Evolutionary conservation across 2,797 vertebrate species (phyloP), one percentile per base, ranked within the genome.

Genomic region (Nannoperca obscura): DNA sequence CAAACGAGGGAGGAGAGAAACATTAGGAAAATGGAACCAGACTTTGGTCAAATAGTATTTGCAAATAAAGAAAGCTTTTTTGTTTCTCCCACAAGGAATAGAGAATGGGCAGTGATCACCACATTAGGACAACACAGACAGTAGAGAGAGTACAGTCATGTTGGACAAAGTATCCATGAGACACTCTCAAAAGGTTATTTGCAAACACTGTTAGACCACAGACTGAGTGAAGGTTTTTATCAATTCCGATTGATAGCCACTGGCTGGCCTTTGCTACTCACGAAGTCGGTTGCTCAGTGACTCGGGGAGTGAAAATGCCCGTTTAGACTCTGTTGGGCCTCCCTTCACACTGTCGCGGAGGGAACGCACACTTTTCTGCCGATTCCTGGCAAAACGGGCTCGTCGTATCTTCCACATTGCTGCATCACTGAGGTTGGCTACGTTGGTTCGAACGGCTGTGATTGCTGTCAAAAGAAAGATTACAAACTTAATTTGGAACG

Each of bases 321-420:
- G 96, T 92, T 99, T 99, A 64, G 97, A 97, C 77, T 98, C 96
- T 0, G 91, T 62, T 0, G 95, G 95, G 20, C 96, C 87, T 78
- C 93, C 98, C 85, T 96, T 99, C 76, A 99, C 97, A 7, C 98
- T 99, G 95, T 99, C 98, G 30, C 97, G 94, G 50, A 99, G 95
- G 4, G 98, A 99, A 2, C 98, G 96, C 75, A 99, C 97, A 0
- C 98, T 99, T 94, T 97, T 99, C 96, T 99, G 98, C 0, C 94
- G 96, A 85, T 99, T 99, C 47, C 98, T 96, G 20, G 98, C 98
- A 60, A 99, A 99, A 47, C 98, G 97, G 20, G 98, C 98, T 57
- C 98, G 95, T 81, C 97, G 96, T 89, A 99, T 99, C 94, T 99
- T 99, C 98, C 98, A 99, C 96, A 99, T 93, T 0, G 98, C 98